Percentiles rank a stretch among this genome's conserved stretches.
phyloP scores from a whole-genome alignment of 1,140 invertebrate species.

The Listronotus oregonensis region DNA sequence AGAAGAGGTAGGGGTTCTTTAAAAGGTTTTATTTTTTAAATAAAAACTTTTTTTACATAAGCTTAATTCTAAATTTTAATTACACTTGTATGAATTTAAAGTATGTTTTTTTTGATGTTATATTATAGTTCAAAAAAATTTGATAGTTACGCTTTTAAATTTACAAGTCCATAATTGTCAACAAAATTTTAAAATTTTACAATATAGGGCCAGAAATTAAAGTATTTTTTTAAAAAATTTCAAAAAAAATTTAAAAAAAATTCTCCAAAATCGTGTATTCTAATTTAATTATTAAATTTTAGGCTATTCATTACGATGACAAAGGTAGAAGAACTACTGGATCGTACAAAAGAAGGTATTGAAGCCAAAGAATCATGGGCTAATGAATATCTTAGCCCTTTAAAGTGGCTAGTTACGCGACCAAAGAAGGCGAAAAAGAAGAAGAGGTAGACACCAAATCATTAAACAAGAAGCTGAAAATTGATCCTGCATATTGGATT shows the following conservation, averaged over 20 bases:
- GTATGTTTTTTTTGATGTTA: too few species aligned
- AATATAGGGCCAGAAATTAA: too few species aligned
- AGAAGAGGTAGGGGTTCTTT: slow-evolving; percentile 53
- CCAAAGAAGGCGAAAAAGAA: slow-evolving; percentile 91
- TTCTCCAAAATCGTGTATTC: too few species aligned
- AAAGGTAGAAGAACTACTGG: slow-evolving; percentile 91
- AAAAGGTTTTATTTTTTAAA: background rate
- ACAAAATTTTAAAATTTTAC: too few species aligned
- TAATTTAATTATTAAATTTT: slow-evolving; percentile 1
- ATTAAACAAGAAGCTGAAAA: slow-evolving; percentile 98
- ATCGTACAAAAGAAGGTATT: slow-evolving; percentile 91
- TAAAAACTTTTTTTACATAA: too few species aligned
- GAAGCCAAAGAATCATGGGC: slow-evolving; percentile 99
- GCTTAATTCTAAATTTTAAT: too few species aligned
- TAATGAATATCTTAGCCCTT: slow-evolving; percentile 98
- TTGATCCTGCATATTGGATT: slow-evolving; percentile 99
- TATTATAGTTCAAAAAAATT: too few species aligned
- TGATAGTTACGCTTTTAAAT: too few species aligned
- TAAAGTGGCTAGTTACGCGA: slow-evolving; percentile 94
- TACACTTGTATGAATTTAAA: too few species aligned
- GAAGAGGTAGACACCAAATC: slow-evolving; percentile 95
- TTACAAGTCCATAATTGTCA: too few species aligned
- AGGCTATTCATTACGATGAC: slow-evolving; percentile 97
- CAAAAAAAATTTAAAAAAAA: too few species aligned
- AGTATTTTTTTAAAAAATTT: too few species aligned